These are phyloP conservation scores for Phenacoccus solenopsis DNA, from an alignment of 1,140 invertebrate genomes.

Conservation along the genomic window DNA sequence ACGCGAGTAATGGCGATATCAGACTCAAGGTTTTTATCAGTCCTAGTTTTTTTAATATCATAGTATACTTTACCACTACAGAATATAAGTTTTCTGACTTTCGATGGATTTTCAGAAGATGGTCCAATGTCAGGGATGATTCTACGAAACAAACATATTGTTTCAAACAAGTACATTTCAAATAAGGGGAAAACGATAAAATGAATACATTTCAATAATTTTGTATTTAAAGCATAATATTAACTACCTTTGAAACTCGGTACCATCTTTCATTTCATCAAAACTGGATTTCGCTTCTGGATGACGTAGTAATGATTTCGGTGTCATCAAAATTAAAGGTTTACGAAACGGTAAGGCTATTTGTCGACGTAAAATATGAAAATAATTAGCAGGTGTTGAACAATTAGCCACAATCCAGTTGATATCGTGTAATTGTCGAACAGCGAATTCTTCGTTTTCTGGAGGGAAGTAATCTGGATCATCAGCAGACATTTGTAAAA, in stretches of 20 bases:
- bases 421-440: constrained; percentile 92
- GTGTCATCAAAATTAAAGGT: constrained; percentile 91
- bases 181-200: not conserved
- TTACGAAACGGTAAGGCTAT: constrained; percentile 93
- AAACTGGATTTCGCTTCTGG: constrained; percentile 90
- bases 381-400: constrained; percentile 91
- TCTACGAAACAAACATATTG: constrained; percentile 33
- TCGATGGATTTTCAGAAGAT: constrained; percentile 50
- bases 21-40: constrained; percentile 59
- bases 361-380: constrained; percentile 91
- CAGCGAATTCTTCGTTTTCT: constrained; percentile 80
- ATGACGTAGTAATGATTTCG: constrained; percentile 90
- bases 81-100: constrained; percentile 79
- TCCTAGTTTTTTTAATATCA: constrained; percentile 77
- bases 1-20: constrained; percentile 74
- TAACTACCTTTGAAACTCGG: constrained; percentile 50
- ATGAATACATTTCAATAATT: not conserved
- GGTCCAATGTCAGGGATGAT: constrained; percentile 68
- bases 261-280: constrained; percentile 79
- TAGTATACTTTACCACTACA: constrained; percentile 95
- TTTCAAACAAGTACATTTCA: too few species aligned
- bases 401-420: constrained; percentile 98
- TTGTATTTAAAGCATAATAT: too few species aligned
- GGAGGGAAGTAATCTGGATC: constrained; percentile 91
- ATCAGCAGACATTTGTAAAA: constrained; percentile 93